Evolutionary conservation across 2,888 invertebrate genomes (phyloP).

Genomic region (Maniola hyperantus): DNA sequence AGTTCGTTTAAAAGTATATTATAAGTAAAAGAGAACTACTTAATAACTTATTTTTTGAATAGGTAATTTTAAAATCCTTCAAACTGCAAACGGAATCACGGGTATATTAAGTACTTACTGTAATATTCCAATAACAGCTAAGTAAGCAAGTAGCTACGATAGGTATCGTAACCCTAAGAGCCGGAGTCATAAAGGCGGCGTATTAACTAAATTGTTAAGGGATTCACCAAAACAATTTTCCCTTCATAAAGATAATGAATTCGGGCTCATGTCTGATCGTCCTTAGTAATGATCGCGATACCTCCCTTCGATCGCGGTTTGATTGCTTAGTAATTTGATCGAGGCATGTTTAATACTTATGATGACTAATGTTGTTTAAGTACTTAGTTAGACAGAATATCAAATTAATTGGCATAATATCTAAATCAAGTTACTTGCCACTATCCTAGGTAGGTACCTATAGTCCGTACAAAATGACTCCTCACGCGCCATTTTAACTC

Average conservation of each 20-base stretch:
- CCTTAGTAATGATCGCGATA: conserved; percentile 51
- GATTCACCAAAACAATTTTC: conserved; percentile 73
- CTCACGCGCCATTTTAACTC: too few species aligned
- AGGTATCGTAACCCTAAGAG: conserved; percentile 25
- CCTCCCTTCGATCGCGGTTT: conserved; percentile 51
- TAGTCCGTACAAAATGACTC: too few species aligned
- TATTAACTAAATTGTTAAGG: conserved; percentile 77
- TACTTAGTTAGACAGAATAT: neutral
- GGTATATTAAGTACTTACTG: too few species aligned
- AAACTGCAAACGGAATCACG: too few species aligned
- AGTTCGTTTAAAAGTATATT: too few species aligned
- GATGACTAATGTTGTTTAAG: conserved; percentile 34
- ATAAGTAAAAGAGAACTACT: too few species aligned
- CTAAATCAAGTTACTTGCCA: too few species aligned
- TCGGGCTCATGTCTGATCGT: conserved; percentile 55
- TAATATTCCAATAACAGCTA: conserved; percentile 1
- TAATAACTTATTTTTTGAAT: too few species aligned
- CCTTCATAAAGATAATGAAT: conserved; percentile 74
- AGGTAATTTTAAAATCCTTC: too few species aligned
- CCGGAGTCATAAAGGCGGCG: conserved; percentile 50
- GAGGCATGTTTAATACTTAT: conserved; percentile 39
- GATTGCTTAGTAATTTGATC: conserved; percentile 49
- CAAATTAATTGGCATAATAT: neutral
- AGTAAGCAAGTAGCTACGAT: conserved; percentile 26
- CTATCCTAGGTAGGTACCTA: too few species aligned